Percentiles rank a stretch among this genome's conserved stretches.
These are phyloP conservation scores for Microcebus jonahi DNA, from an alignment of 2,113 vertebrate species.

Conservation along the genomic window DNA sequence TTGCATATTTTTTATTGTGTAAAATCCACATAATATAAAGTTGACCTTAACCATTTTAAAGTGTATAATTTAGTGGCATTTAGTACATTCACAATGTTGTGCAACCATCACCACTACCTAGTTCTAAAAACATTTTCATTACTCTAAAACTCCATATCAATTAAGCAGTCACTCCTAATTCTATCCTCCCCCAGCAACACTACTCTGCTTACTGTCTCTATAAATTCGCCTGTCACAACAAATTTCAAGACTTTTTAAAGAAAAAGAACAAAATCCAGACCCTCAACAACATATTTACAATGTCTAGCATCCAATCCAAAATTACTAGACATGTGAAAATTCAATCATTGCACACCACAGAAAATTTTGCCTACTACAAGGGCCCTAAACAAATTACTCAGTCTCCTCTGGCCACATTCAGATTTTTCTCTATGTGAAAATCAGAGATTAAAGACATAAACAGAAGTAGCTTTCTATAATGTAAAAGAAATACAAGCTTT, in stretches of 20 bases:
- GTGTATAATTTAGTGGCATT: neutral
- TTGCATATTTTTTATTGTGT: neutral
- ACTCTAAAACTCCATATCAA: neutral
- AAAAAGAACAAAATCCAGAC: constrained; percentile 17
- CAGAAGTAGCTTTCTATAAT: neutral
- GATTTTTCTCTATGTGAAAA: neutral
- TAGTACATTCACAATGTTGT: neutral
- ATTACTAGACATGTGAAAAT: neutral
- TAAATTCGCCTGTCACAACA: neutral
- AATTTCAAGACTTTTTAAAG: neutral
- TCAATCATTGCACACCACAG: neutral
- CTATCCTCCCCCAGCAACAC: neutral
- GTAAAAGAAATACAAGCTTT: neutral
- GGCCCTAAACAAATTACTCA: neutral
- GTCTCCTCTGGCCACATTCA: neutral
- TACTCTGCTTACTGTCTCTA: neutral
- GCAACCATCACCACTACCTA: neutral
- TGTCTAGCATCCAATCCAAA: neutral
- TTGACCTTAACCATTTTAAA: neutral
- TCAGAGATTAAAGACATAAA: neutral
- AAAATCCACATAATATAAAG: constrained; percentile 12
- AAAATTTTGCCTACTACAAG: constrained; percentile 13
- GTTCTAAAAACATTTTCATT: neutral
- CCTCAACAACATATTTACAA: neutral
- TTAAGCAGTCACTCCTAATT: neutral